Evolutionary conservation across 2,888 invertebrate genomes (phyloP), one percentile per base, ranked within the genome.

Genomic region (Harpagoxenus sublaevis): DNA sequence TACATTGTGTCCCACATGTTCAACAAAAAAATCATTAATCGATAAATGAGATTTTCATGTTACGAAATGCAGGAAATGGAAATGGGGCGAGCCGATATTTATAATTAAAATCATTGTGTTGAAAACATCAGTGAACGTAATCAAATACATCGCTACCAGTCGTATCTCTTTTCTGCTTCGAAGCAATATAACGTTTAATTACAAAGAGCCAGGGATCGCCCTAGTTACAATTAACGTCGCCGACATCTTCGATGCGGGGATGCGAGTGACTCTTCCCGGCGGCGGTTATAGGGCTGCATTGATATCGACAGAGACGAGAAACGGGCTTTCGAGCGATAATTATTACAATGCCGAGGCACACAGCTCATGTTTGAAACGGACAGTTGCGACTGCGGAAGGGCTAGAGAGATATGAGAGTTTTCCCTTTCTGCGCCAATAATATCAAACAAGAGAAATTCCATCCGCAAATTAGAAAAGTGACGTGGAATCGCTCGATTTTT

Each of bases 151-250:
- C 53, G 53, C 35, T 10, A 12, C 8, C 31, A 60, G 8, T 60
- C 18, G 39, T 74, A 31, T 84, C 79, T 45, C 68, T 35, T 23
- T 53, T 53, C 42, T 15, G 23, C 45, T 39, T n/a, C 77, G 65
- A 28, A 39, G 42, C 62, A 65, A 68, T 68, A 28, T 65, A 53
- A 77, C 74, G 68, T 84, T 66, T 68, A 77, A 66, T 31, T 84
- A 53, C 68, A 53, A 84, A 79, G 73, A 84, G 74, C 68, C 39
- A 31, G 45, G 62, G 39, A 10, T 60, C 23, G 84, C 60, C 78
- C 73, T 71, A 71, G 73, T 86, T 81, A 75, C 75, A 86, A 86
- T 86, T 84, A 86, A 53, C 53, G 75, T 81, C 74, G 60, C 74
- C 51, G 57, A 68, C 70, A 75, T 75, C 74, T 86, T 75, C 75